Percentiles rank a stretch among this genome's conserved stretches.
Evolutionary conservation across 2,797 vertebrate genomes (phyloP).

Genomic region (Eulemur rubriventer): DNA sequence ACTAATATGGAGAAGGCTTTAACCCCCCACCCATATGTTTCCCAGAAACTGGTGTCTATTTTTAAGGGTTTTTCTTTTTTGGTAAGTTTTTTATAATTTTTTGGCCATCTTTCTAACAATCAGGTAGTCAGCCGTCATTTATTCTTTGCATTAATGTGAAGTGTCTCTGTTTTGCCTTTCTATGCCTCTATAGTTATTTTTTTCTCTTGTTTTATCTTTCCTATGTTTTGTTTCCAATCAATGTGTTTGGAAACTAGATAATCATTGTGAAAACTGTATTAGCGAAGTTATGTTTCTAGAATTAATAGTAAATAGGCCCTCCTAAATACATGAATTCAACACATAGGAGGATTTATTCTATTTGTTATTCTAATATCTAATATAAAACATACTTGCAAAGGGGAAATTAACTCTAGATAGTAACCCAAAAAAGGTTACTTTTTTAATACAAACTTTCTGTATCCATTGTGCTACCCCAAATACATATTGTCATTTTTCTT

Average conservation of each 20-base stretch:
- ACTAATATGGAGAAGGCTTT: neutral
- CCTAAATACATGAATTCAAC: neutral
- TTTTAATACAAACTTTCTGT: neutral
- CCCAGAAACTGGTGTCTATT: neutral
- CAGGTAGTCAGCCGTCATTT: neutral
- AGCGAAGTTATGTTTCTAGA: constrained; percentile 37
- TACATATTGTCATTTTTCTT: neutral
- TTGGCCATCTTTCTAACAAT: neutral
- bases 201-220: constrained; percentile 53
- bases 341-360: neutral
- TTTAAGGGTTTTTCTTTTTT: neutral
- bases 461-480: neutral
- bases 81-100: neutral
- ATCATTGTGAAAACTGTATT: neutral
- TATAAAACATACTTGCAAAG: neutral
- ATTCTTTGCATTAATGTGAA: neutral
- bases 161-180: neutral
- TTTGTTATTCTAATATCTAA: constrained; percentile 21
- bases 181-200: constrained; percentile 48
- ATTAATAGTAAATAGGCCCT: neutral
- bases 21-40: neutral
- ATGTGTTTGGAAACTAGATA: constrained; percentile 21
- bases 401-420: neutral
- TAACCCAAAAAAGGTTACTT: neutral
- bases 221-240: neutral